Percentiles rank a stretch among this genome's conserved stretches.
phyloP scores from a whole-genome alignment of 2,888 invertebrate species.

The Pardosa pseudoannulata region DNA sequence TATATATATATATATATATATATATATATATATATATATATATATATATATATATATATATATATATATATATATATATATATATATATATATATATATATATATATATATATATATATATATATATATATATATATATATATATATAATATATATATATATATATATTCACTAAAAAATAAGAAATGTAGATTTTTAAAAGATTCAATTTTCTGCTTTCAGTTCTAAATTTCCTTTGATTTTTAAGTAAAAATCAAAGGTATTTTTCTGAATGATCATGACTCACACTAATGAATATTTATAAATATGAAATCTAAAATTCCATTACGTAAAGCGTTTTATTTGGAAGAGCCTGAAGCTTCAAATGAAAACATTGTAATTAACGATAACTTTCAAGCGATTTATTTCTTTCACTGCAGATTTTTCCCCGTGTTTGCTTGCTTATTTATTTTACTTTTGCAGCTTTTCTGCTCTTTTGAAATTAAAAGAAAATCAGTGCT shows the following conservation, averaged over 20 bases:
- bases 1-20: too few species aligned
- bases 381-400: not conserved
- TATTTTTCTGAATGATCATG: not conserved
- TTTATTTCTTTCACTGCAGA: not conserved
- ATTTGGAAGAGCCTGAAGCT: not conserved
- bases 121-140: not conserved
- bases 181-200: not conserved
- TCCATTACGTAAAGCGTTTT: not conserved
- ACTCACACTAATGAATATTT: not conserved
- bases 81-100: not conserved
- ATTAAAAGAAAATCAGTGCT: not conserved
- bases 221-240: not conserved
- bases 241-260: not conserved
- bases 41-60: too few species aligned
- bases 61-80: not conserved
- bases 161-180: too few species aligned
- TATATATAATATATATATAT: not conserved
- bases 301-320: not conserved
- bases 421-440: not conserved
- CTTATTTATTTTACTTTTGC: not conserved
- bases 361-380: not conserved
- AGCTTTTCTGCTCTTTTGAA: not conserved
- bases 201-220: not conserved
- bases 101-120: conserved; percentile 9
- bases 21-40: too few species aligned